Evolutionary conservation across 2,888 invertebrate species (phyloP).

Genomic region (Eudemis profundana): DNA sequence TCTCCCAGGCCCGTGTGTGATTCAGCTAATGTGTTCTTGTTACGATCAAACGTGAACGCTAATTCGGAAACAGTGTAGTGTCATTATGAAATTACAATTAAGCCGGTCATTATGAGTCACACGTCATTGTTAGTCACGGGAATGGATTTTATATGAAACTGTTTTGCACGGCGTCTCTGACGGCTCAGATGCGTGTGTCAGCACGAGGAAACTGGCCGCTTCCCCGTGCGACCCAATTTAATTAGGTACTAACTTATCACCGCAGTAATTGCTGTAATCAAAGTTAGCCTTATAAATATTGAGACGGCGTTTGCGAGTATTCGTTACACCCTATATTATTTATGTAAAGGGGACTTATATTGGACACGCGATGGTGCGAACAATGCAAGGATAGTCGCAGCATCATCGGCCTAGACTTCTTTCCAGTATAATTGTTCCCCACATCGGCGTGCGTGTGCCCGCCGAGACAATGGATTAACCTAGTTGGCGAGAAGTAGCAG

Average conservation of each 20-base stretch:
- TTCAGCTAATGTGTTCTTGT: conserved; percentile 74
- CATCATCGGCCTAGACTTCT: conserved; percentile 79
- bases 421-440: conserved; percentile 76
- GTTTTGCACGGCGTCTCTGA: conserved; percentile 34
- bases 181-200: conserved; percentile 41
- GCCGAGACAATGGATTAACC: conserved; percentile 80
- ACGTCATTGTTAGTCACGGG: conserved; percentile 49
- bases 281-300: conserved; percentile 65
- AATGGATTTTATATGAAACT: conserved; percentile 39
- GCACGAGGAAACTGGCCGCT: conserved; percentile 27
- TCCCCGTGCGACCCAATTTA: conserved; percentile 21
- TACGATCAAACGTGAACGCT: conserved; percentile 60
- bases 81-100: conserved; percentile 58
- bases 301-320: conserved; percentile 63
- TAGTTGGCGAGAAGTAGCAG: conserved; percentile 67
- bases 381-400: conserved; percentile 81
- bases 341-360: conserved; percentile 82
- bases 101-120: conserved; percentile 59
- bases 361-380: conserved; percentile 79
- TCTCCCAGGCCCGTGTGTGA: conserved; percentile 78
- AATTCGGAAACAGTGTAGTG: conserved; percentile 67
- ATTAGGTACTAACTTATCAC: background rate
- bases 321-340: conserved; percentile 75
- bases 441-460: conserved; percentile 70
- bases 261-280: conserved; percentile 14